Conservation (phyloP, 2,113 vertebrate species). For the Cavia porcellus region DNA sequence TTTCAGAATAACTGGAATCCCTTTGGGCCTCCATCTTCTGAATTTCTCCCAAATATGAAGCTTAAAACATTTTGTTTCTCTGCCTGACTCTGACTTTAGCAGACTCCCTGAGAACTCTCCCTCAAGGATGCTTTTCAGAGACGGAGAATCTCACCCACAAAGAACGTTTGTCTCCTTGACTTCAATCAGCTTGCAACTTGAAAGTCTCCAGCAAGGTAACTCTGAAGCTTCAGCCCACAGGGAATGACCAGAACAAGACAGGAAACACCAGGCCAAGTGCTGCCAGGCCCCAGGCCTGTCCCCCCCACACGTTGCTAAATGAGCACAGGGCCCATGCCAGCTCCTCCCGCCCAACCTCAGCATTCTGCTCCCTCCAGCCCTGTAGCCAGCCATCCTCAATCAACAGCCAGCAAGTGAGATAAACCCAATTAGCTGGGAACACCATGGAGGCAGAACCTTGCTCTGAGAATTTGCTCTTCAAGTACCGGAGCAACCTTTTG, state of each 20-base stretch:
- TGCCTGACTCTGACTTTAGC: neutral
- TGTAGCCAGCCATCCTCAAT: neutral
- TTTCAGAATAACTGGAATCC: neutral
- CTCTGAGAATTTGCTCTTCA: slow-evolving; percentile 26
- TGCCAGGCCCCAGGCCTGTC: neutral
- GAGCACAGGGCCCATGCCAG: neutral
- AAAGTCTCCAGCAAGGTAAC: neutral
- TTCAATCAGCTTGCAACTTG: neutral
- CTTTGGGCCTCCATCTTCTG: neutral
- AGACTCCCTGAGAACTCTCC: slow-evolving; percentile 5
- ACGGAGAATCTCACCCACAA: neutral
- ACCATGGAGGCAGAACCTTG: neutral
- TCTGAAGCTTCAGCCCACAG: neutral
- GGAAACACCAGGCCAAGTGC: neutral
- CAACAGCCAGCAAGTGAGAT: slow-evolving; percentile 45
- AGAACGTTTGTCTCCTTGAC: neutral
- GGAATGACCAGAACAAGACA: neutral
- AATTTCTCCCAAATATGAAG: slow-evolving; percentile 29
- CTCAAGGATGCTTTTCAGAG: neutral
- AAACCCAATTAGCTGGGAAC: slow-evolving; percentile 49
- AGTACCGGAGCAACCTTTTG: neutral
- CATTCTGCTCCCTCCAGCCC: neutral
- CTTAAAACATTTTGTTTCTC: slow-evolving; percentile 37
- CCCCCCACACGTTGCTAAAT: neutral
- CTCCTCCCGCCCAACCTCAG: neutral